Base-by-base conservation (phyloP, 2,113 vertebrate species). In the Euleptes europaea region DNA sequence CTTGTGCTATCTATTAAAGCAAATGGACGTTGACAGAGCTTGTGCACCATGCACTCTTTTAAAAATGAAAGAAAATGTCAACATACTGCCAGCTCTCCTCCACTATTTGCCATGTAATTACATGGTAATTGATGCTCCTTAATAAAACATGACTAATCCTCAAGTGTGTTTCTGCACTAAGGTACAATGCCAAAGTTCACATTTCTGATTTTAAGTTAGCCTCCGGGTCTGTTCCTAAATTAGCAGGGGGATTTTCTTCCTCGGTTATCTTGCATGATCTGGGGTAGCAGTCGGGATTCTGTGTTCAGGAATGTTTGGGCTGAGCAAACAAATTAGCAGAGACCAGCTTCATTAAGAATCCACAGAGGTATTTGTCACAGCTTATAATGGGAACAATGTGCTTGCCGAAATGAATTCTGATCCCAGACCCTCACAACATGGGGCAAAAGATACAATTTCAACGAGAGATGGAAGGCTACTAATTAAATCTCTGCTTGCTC, bases 51-150 rank as follows among this genome's bases (percentile, higher is more conserved):
- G 33, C 28, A 33, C 72, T 69, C 84, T 72, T 86, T 81, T 73
- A 78, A 80, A 73, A 28, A 88, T n/a, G 91, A 92, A 91, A 49
- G 44, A 84, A 38, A 13, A 75, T 88, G 42, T 70, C 80, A 76
- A 76, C 82, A 78, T 47, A 74, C 69, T 12, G 35, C 69, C 82
- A 31, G 35, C 0, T n/a, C 31, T 86, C 76, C 84, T 88, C 44
- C 90, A 82, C 33, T 91, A 85, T 94, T 93, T 94, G 84, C 86
- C 81, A 82, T 89, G 89, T 93, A 92, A 93, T 93, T 92, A 94
- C 90, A 86, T 81, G 86, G 81, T 92, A 95, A 90, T 86, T 90
- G 85, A 57, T 44, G 85, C 78, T 91, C 85, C 42, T 54, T 78
- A 84, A 63, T 38, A 67, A 1, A 3, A 9, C 42, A 51, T 82